These are phyloP conservation scores for Acrobasis repandana DNA, from an alignment of 2,888 invertebrate genomes.

Conservation along the genomic window DNA sequence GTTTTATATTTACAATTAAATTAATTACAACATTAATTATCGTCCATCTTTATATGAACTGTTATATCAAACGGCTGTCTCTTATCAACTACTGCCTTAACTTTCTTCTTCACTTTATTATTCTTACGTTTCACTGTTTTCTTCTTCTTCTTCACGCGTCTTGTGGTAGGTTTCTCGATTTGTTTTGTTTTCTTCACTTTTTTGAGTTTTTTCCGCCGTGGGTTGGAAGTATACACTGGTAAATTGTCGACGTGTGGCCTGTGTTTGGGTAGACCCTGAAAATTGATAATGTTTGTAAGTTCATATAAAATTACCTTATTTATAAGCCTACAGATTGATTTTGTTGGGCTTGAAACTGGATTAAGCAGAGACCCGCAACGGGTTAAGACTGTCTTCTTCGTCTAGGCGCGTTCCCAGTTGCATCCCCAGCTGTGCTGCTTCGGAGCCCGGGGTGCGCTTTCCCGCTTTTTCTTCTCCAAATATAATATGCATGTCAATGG, in stretches of 20 bases:
- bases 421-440: no score
- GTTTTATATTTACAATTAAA: not conserved
- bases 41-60: slow-evolving; percentile 22
- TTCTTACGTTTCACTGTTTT: not conserved
- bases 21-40: not conserved
- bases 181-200: not conserved
- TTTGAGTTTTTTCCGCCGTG: not conserved
- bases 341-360: no score
- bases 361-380: no score
- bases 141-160: not conserved
- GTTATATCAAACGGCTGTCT: slow-evolving; percentile 22
- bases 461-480: no score
- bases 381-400: no score
- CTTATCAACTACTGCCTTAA: not conserved
- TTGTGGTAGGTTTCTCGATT: not conserved
- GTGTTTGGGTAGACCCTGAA: not conserved
- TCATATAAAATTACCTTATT: no score
- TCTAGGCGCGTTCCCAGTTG: no score
- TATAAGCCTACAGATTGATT: no score
- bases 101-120: not conserved
- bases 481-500: no score
- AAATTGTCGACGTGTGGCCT: not conserved
- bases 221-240: not conserved
- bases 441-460: no score
- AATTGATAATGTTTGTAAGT: not conserved